Evolutionary conservation across 2,113 vertebrate species (phyloP), one percentile per base, ranked within the genome.

Genomic region (Takifugu bimaculatus): DNA sequence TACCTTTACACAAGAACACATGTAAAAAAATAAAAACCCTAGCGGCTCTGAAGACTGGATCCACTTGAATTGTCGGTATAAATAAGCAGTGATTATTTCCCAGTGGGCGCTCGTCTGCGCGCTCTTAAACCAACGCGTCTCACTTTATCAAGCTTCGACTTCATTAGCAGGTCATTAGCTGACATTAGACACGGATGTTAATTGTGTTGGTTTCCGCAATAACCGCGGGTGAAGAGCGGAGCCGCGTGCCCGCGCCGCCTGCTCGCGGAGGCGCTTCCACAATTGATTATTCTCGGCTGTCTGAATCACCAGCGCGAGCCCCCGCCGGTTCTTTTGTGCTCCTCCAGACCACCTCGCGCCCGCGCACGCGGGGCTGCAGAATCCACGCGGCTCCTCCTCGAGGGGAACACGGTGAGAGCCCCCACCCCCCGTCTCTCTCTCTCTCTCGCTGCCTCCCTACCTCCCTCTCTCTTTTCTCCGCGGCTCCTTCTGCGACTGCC

Each of bases 391-490:
- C 74, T 79, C 76, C 80, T 86, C 83, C 80, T 88, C 70, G 60
- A 77, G 84, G 80, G 86, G 86, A 82, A 87, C 85, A 77, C 72
- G 70, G 77, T 84, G 85, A 73, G 77, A 78, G 72, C 81, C 75
- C 82, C 76, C 84, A 57, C 74, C 74, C 79, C 68, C 70, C 65
- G 51, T 35, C 48, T 12, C 57, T 60, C 50, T 43, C 57, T 12
- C 54, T 28, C 71, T 15, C 56, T 4, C 50, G 12, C 65, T 15
- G 48, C 12, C 60, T 26, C 58, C 9, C 47, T 29, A 29, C 10
- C 26, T 14, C 45, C 7, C 68, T 61, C 69, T 4, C 57, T 43
- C 52, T 28, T 53, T 52, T 43, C 43, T 65, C 77, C 56, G 58
- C 81, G 72, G 75, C 76, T 87, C 79, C 79, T 80, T 84, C 69